Base-by-base conservation (phyloP, 2,888 invertebrate genomes). In the Eupelmus urozonus region DNA sequence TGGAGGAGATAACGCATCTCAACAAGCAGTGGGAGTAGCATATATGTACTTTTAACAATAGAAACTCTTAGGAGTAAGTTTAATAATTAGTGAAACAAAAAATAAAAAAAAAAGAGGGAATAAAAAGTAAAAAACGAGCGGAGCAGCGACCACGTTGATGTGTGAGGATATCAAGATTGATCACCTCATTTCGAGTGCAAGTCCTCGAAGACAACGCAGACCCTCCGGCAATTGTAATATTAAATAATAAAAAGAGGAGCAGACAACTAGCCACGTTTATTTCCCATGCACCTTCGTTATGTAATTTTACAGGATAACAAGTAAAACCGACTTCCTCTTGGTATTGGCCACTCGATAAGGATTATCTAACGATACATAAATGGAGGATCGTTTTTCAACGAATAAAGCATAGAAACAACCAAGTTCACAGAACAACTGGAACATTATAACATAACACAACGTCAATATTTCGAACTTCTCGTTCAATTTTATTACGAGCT, bases 111-210 rank as follows among this genome's bases (percentile, higher is more conserved):
- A 71, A 55, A 65, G 66, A 66, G 53, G 27, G 55, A 59, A 69
- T 71, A 23, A 72, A 49, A 72, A 71, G 78, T 57, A 72, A 82
- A 70, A 82, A 81, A 84, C 76, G 83, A 84, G 80, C 80, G 78
- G 79, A 83, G 82, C 82, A 84, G 83, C 83, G 83, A 84, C 83
- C 85, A 87, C 85, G 86, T 86, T 87, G 86, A 87, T 87, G 85
- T 87, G 87, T 86, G 87, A 88, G 87, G 87, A 86, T 86, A 85
- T 87, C 73, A 75, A 71, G 73, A 85, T 84, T 84, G 84, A 87
- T 85, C 85, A 84, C 85, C 86, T 85, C 85, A 85, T 86, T 86
- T 82, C 83, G 86, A 88, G 85, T 86, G 85, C 84, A 81, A 76
- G 81, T 84, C 84, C 85, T 83, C 84, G 82, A 81, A 82, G 81